Conservation (phyloP, 2,888 invertebrate genomes). For the Agrochola lota region DNA sequence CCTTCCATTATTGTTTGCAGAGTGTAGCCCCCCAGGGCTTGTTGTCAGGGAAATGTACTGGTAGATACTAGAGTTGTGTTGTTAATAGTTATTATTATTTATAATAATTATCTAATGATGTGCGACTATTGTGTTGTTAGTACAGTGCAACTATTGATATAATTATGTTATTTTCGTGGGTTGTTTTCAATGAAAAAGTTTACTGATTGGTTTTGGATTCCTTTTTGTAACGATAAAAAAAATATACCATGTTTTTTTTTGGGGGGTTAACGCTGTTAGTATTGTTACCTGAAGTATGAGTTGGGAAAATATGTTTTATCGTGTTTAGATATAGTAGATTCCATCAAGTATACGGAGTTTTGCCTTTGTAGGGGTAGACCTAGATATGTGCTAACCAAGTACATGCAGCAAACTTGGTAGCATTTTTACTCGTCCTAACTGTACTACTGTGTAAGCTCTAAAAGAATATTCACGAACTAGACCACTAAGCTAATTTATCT, state of each 20-base stretch:
- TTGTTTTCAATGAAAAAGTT: background rate
- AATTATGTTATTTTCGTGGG: background rate
- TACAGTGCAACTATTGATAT: background rate
- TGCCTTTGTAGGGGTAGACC: too few relatives aligned
- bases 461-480: background rate
- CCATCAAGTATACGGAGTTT: too few relatives aligned
- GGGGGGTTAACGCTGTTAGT: too few relatives aligned
- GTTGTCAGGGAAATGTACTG: constrained; percentile 63
- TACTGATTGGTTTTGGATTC: background rate
- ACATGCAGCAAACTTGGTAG: background rate
- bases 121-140: constrained; percentile 21
- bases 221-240: too few relatives aligned
- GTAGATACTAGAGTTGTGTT: constrained; percentile 36
- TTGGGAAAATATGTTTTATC: too few relatives aligned
- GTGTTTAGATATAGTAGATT: too few relatives aligned
- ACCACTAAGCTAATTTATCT: background rate
- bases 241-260: too few relatives aligned
- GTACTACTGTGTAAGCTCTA: background rate
- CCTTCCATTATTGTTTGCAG: constrained; percentile 66
- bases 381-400: background rate
- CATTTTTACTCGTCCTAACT: background rate
- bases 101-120: constrained; percentile 32
- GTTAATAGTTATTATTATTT: constrained; percentile 23
- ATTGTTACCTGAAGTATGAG: too few relatives aligned
- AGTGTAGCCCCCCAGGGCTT: constrained; percentile 75